Evolutionary conservation across 2,113 vertebrate species (phyloP).

Genomic region (Trogon melanurus): DNA sequence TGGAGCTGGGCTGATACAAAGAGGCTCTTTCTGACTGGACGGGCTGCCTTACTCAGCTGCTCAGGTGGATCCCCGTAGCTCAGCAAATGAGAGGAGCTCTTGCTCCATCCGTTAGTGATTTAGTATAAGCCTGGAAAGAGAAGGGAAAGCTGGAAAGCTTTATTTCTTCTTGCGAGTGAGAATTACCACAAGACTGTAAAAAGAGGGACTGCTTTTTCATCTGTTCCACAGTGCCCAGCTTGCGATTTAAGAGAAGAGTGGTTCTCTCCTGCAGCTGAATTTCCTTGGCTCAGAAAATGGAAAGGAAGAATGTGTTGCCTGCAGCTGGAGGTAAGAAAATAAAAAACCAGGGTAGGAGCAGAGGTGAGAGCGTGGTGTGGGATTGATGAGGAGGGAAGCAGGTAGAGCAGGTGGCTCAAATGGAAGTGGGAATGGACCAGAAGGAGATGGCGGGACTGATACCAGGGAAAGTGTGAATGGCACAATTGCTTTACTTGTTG

Average conservation of each 20-base stretch:
- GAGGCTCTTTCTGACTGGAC: no score
- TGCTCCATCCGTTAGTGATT: constrained; percentile 31
- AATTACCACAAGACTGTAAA: not conserved
- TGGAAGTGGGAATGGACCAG: not conserved
- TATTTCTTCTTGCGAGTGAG: not conserved
- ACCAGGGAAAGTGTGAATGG: not conserved
- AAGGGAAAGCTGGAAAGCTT: not conserved
- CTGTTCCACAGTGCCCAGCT: not conserved
- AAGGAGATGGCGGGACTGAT: not conserved
- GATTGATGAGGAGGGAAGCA: not conserved
- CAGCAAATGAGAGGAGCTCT: not conserved
- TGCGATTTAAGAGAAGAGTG: not conserved
- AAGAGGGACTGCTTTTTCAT: not conserved
- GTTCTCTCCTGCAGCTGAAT: not conserved
- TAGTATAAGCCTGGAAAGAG: not conserved
- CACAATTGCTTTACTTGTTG: not conserved
- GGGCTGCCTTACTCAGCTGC: not conserved
- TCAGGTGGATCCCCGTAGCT: constrained; percentile 50
- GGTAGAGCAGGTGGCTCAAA: not conserved
- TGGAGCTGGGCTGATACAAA: not conserved
- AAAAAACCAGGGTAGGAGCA: not conserved
- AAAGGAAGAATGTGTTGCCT: not conserved
- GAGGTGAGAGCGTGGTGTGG: not conserved
- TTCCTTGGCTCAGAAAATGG: not conserved
- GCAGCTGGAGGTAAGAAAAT: constrained; percentile 29